Evolutionary conservation across 2,113 vertebrate species (phyloP).

Genomic region (Strix uralensis): DNA sequence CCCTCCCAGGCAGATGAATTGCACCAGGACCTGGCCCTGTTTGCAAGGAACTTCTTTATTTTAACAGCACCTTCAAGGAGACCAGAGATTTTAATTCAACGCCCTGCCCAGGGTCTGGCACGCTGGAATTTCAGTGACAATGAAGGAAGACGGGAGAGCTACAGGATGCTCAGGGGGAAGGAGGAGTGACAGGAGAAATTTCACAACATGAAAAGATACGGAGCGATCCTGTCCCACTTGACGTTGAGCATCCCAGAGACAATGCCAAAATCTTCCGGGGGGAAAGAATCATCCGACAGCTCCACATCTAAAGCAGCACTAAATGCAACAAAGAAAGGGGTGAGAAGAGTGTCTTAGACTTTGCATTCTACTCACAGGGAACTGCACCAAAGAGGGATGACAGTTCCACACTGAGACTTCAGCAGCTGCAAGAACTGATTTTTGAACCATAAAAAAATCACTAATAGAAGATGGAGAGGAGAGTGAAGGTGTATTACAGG

Average conservation of each 20-base stretch:
- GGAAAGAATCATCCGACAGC: slow-evolving; percentile 94
- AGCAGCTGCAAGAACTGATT: not conserved
- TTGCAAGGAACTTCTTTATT: not conserved
- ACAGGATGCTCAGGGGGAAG: not conserved
- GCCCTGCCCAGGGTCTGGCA: not conserved
- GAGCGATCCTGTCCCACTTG: slow-evolving; percentile 97
- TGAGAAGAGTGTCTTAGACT: not conserved
- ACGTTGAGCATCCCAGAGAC: slow-evolving; percentile 95
- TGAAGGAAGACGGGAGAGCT: not conserved
- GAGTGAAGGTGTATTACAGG: rapidly evolving
- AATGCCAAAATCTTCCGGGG: slow-evolving; percentile 94
- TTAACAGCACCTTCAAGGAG: not conserved
- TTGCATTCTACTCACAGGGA: rapidly evolving
- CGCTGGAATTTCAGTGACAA: not conserved
- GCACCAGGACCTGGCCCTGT: not conserved
- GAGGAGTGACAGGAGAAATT: rapidly evolving
- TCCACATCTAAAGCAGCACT: slow-evolving; percentile 95
- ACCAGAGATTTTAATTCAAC: not conserved
- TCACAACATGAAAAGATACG: slow-evolving; percentile 82
- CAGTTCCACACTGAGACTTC: not conserved
- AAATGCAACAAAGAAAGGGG: not conserved
- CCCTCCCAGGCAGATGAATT: no score
- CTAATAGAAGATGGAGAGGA: not conserved
- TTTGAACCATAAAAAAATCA: not conserved
- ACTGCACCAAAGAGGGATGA: not conserved